These are phyloP conservation scores for Bufo bufo DNA, from an alignment of 2,113 vertebrate species.

Conservation along the genomic window DNA sequence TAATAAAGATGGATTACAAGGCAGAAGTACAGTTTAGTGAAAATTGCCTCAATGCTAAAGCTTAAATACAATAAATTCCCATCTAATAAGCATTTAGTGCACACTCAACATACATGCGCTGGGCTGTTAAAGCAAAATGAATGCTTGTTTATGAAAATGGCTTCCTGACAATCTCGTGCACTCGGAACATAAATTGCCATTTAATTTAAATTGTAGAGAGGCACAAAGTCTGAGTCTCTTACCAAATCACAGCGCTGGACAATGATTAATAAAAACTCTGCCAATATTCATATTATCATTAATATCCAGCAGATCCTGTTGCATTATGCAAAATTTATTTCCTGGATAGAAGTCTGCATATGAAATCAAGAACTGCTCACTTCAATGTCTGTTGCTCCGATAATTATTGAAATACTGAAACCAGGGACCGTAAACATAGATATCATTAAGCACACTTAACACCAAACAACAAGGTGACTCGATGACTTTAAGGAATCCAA, in stretches of 20 bases:
- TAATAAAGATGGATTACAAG: slow-evolving; percentile 37
- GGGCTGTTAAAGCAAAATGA: slow-evolving; percentile 51
- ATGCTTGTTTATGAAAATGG: slow-evolving; percentile 49
- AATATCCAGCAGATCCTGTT: not conserved
- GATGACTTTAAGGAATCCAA: slow-evolving; percentile 48
- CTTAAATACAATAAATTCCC: slow-evolving; percentile 50
- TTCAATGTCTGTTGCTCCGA: not conserved
- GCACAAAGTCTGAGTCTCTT: not conserved
- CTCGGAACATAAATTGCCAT: slow-evolving; percentile 44
- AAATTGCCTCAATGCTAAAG: slow-evolving; percentile 33
- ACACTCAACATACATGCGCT: slow-evolving; percentile 48
- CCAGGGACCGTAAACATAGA: slow-evolving; percentile 12
- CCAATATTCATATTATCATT: slow-evolving; percentile 17
- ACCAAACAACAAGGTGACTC: not conserved
- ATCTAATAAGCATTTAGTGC: slow-evolving; percentile 53
- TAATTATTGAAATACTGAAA: slow-evolving; percentile 17
- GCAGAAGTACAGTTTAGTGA: slow-evolving; percentile 34
- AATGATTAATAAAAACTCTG: slow-evolving; percentile 39
- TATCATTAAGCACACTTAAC: slow-evolving; percentile 37
- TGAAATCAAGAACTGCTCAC: not conserved
- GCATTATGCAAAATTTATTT: not conserved
- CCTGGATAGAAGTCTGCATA: not conserved
- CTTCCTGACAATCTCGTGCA: slow-evolving; percentile 10
- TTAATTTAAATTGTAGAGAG: slow-evolving; percentile 41
- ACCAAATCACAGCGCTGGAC: slow-evolving; percentile 32